Evolutionary conservation across 2,797 vertebrate genomes (phyloP), one percentile per base, ranked within the genome.

Genomic region (Manis crassicaudata): DNA sequence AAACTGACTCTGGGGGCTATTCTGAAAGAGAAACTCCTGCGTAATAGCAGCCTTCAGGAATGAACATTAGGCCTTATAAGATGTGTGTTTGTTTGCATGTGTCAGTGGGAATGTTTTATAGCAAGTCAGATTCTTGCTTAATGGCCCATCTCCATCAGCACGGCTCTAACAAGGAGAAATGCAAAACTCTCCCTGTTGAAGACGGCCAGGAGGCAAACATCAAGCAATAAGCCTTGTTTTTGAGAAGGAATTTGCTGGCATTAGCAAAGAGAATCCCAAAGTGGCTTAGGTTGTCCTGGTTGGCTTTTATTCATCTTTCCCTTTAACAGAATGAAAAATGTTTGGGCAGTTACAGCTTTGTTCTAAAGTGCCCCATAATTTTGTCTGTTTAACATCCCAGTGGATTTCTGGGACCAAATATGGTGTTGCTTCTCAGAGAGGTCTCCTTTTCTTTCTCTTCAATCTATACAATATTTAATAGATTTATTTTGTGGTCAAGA

Each of bases 351-450:
- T 96, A 96, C 14, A 96, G 87, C 92, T 96, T 96, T 68, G 70
- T 91, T 81, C 92, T 89, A 97, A 98, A 98, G 96, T 96, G 92
- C 94, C 95, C 93, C 93, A 79, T 93, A 97, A 98, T 98, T 98
- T 98, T 97, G 95, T 97, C 95, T 98, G 98, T 96, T 94, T 97
- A 95, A 97, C 90, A 98, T 97, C 94, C 79, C 67, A 77, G 88
- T 95, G 96, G 94, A 97, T 97, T 96, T 96, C 95, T 62, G 95
- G 97, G 70, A 96, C 98, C 98, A 97, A 93, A 85, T 97, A 96
- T 62, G 95, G 96, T 75, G 92, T 97, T 95, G 85, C 54, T 96
- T 98, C 96, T 93, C 90, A 95, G 93, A 96, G 96, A 91, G 29
- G 4, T 79, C 90, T 97, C 93, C 79, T 89, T 46, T 37, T 84